Evolutionary conservation across 2,888 invertebrate genomes (phyloP).

Genomic region (Myathropa florea): DNA sequence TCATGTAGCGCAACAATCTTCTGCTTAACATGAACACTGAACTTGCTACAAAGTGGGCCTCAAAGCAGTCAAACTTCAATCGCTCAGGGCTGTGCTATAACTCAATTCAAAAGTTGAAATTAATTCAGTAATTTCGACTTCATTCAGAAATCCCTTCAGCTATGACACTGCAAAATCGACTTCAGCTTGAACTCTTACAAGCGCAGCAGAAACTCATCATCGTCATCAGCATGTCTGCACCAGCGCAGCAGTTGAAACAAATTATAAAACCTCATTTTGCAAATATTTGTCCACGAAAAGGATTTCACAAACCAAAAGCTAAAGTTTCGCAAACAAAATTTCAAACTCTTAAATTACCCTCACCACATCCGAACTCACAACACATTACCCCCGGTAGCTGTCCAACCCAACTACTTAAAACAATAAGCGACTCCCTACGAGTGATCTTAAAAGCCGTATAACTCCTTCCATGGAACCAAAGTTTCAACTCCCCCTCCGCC

Average conservation of each 20-base stretch:
- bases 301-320: background rate
- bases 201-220: background rate
- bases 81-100: background rate
- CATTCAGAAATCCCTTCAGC: background rate
- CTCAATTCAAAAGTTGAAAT: background rate
- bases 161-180: background rate
- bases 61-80: background rate
- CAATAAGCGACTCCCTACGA: slow-evolving; percentile 57
- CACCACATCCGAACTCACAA: background rate
- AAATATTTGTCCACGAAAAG: slow-evolving; percentile 42
- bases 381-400: background rate
- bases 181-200: background rate
- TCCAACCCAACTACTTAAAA: slow-evolving; percentile 54
- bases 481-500: slow-evolving; percentile 25
- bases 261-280: slow-evolving; percentile 1
- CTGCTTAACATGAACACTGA: background rate
- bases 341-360: slow-evolving; percentile 51
- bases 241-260: slow-evolving; percentile 8
- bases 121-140: background rate
- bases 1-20: background rate
- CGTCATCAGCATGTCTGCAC: background rate
- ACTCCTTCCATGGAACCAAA: slow-evolving; percentile 42
- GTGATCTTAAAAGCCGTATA: slow-evolving; percentile 54
- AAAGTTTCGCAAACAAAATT: background rate
- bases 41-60: background rate